Base-by-base conservation (phyloP, 2,113 vertebrate species). In the Bos indicus region DNA sequence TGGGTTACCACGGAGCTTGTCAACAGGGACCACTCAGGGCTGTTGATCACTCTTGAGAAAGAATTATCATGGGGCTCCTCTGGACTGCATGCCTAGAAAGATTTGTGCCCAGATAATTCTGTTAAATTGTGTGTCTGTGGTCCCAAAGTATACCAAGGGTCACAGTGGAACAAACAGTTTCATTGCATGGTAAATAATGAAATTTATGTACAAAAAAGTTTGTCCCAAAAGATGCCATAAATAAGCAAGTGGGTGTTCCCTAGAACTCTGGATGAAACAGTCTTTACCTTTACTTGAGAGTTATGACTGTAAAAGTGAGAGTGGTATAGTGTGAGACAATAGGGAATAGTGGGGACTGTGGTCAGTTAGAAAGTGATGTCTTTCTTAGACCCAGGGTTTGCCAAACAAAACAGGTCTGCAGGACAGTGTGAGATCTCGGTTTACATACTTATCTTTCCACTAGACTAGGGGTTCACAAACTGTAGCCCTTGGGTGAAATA, bases 1-100 rank as follows among this genome's bases (percentile, higher is more conserved):
- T 96, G 98, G 97, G 97, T 99, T 98, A 98, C 98, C 97, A 88
- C 87, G 95, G 96, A 97, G 91, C 98, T 96, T 85, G 93, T 98
- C 97, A 91, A 59, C 83, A 43, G 96, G 98, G 90, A 93, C 97
- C 1, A 26, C 96, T 96, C 96, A 9, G 95, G 78, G 95, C 77
- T 96, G 95, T 57, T 89, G 98, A 96, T 98, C 93, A n/a, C 95
- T 97, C 96, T 93, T 57, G 54, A 95, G 97, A 87, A 95, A 85
- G 95, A 84, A 74, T 95, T 96, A 40, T 90, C 97, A 96, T 84
- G 36, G 96, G 95, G 4, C 11, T 94, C 60, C 81, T 93, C 23
- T 85, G 9, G 82, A 88, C 30, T 51, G 28, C 67, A 40, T 86
- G 80, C 46, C 62, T 97, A 87, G 93, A 62, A 88, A 92, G 78